These are phyloP conservation scores for Andrena trimmerana DNA, from an alignment of 2,888 invertebrate genomes.

Conservation along the genomic window DNA sequence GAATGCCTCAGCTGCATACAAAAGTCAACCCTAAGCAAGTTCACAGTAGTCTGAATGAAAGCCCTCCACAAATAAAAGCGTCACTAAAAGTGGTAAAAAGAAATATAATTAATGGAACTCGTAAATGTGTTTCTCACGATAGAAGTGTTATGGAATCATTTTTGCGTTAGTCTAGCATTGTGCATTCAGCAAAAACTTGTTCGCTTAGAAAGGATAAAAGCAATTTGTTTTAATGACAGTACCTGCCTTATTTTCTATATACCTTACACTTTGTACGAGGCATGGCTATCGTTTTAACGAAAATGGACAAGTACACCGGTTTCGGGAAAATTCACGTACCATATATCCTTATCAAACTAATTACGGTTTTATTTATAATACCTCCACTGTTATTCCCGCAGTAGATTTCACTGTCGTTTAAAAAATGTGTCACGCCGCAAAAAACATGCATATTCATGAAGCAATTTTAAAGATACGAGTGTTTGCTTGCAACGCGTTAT, in stretches of 20 bases:
- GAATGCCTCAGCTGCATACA: no score
- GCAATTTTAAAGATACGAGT: background rate
- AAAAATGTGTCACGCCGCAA: conserved; percentile 1
- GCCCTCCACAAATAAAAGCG: no score
- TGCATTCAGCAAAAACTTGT: background rate
- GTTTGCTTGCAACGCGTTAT: background rate
- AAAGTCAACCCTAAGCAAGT: no score
- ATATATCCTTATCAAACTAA: background rate
- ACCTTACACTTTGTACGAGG: no score
- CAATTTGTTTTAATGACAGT: background rate
- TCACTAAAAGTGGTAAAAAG: no score
- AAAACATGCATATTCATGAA: conserved; percentile 19
- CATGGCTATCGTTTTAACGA: no score
- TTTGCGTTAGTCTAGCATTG: background rate
- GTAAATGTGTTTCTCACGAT: no score
- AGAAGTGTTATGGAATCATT: background rate
- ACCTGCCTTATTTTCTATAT: no score
- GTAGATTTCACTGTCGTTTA: background rate
- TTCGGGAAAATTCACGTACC: background rate
- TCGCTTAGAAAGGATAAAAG: background rate
- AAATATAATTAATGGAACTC: no score
- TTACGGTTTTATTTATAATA: background rate
- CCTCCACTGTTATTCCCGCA: background rate
- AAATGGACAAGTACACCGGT: background rate
- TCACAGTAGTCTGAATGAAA: no score